These are phyloP conservation scores for Morinoia aosen DNA, from an alignment of 2,888 invertebrate genomes.

Conservation along the genomic window DNA sequence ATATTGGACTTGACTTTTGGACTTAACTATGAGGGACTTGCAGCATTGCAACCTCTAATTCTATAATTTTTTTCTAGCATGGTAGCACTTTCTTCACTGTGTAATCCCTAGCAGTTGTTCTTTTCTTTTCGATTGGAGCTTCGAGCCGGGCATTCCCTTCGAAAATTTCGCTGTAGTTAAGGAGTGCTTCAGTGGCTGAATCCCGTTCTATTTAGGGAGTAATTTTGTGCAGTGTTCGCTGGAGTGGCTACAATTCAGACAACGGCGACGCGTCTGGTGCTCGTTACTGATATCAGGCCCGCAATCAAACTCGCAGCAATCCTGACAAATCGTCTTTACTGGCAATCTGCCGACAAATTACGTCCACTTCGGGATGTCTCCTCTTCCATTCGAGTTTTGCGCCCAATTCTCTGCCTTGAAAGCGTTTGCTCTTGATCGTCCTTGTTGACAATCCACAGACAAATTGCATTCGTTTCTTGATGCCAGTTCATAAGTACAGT, in stretches of 20 bases:
- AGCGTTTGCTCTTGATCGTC: background rate
- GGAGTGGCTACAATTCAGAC: background rate
- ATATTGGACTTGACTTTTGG: background rate
- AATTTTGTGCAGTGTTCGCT: background rate
- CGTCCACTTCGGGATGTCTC: slow-evolving; percentile 22
- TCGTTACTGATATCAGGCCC: slow-evolving; percentile 40
- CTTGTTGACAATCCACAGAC: background rate
- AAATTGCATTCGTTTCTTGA: slow-evolving; percentile 14
- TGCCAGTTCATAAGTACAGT: slow-evolving; percentile 7
- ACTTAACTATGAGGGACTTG: background rate
- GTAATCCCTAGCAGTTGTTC: too few relatives aligned
- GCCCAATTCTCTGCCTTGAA: background rate
- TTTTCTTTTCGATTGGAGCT: background rate
- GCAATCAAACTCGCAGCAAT: slow-evolving; percentile 45
- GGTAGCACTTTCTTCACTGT: background rate
- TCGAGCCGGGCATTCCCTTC: background rate
- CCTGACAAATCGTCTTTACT: slow-evolving; percentile 39
- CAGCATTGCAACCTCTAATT: background rate
- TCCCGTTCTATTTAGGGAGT: background rate
- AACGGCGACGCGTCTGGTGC: background rate
- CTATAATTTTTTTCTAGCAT: background rate
- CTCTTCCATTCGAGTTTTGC: background rate
- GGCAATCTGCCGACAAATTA: slow-evolving; percentile 43
- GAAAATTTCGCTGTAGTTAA: background rate
- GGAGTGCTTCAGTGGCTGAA: background rate